These are phyloP conservation scores for Branchellion lobata DNA, from an alignment of 2,888 invertebrate genomes.

Conservation along the genomic window DNA sequence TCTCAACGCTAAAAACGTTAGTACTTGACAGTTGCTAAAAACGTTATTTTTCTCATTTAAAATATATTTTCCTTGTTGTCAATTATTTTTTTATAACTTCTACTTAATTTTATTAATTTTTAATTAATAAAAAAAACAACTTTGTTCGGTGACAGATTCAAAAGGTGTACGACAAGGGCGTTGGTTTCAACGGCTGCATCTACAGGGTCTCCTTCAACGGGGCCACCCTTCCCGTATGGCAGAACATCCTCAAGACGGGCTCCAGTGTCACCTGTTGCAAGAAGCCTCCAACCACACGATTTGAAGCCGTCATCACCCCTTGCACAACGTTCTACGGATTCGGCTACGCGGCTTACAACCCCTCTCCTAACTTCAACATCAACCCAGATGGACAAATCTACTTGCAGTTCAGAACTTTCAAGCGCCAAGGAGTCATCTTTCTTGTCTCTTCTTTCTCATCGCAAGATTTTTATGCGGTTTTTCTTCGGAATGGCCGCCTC, in stretches of 20 bases:
- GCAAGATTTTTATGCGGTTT: slow-evolving; percentile 46
- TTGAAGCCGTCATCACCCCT: slow-evolving; percentile 13
- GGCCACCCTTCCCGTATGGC: slow-evolving; percentile 51
- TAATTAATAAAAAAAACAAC: too few species aligned
- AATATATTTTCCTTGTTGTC: too few species aligned
- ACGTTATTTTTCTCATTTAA: too few species aligned
- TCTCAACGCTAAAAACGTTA: slow-evolving; percentile 30
- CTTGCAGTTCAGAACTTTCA: slow-evolving; percentile 53
- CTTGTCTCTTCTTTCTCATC: slow-evolving; percentile 28
- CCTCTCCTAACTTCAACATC: slow-evolving; percentile 37
- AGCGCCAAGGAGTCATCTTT: slow-evolving; percentile 51
- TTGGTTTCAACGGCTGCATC: slow-evolving; percentile 53
- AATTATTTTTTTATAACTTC: too few species aligned
- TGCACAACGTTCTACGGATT: slow-evolving; percentile 51
- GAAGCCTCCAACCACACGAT: slow-evolving; percentile 42
- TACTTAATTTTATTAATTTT: too few species aligned
- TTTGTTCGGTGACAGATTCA: slow-evolving; percentile 34
- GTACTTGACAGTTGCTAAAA: neutral
- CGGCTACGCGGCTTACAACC: slow-evolving; percentile 47
- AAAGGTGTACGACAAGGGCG: slow-evolving; percentile 43
- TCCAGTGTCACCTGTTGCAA: slow-evolving; percentile 51
- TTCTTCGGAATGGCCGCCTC: slow-evolving; percentile 48
- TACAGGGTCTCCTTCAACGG: slow-evolving; percentile 50
- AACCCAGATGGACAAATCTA: slow-evolving; percentile 44
- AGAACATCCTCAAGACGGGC: slow-evolving; percentile 42